A percentile compares a stretch with the other conserved stretches of the same genome.
Conservation (phyloP, 1,140 invertebrate species). For the Frieseomelitta varia region DNA sequence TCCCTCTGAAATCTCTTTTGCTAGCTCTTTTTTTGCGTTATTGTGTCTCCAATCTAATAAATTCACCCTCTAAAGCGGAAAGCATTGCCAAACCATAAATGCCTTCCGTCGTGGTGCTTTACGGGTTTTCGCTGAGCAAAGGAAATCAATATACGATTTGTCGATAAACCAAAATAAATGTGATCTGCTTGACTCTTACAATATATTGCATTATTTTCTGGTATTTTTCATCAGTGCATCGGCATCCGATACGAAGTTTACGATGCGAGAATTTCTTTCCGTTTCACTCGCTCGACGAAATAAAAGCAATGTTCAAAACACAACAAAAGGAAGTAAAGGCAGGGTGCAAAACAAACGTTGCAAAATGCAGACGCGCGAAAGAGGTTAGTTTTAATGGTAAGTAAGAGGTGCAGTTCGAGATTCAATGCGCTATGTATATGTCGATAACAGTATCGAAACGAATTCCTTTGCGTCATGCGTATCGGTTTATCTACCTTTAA, state of each 20-base stretch:
- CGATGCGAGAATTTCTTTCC: not conserved
- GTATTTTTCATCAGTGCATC: not conserved
- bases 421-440: not conserved
- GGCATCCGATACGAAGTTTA: not conserved
- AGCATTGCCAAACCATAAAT: not conserved
- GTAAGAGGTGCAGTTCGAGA: not conserved
- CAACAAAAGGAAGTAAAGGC: too few relatives aligned
- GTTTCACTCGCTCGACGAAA: too few relatives aligned
- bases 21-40: not conserved
- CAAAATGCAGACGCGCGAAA: not conserved
- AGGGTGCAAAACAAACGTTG: not conserved
- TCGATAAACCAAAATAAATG: conserved; percentile 19
- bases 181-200: conserved; percentile 17
- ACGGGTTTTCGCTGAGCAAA: not conserved
- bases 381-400: conserved; percentile 5
- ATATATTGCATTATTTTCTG: not conserved
- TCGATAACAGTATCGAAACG: conserved; percentile 11
- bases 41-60: not conserved
- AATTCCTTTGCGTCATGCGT: conserved; percentile 13
- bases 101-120: not conserved
- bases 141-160: not conserved
- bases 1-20: not conserved
- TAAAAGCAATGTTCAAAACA: not conserved
- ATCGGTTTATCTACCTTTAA: not conserved
- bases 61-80: not conserved